phyloP scores from a whole-genome alignment of 2,888 invertebrate genomes.

The Ormyrus labotus region DNA sequence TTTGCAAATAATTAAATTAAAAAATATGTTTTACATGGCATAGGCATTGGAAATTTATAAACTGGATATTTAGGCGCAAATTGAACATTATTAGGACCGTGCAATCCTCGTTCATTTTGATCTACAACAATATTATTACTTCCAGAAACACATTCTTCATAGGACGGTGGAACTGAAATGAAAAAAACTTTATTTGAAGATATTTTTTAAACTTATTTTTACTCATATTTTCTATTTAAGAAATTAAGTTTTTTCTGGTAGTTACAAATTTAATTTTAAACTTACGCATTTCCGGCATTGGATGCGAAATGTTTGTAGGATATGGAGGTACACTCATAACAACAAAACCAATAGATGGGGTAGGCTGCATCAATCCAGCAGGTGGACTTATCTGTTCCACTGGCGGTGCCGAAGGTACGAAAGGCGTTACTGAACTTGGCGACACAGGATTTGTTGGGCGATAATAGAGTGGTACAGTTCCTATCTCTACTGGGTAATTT shows the following conservation, averaged over 20 bases:
- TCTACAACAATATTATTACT: constrained; percentile 30
- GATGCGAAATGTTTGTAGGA: constrained; percentile 15
- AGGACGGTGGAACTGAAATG: constrained; percentile 59
- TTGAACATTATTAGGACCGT: constrained; percentile 19
- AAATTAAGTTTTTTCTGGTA: background rate
- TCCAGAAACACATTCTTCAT: constrained; percentile 55
- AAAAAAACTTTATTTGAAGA: constrained; percentile 31
- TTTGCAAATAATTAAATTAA: background rate
- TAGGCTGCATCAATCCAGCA: background rate
- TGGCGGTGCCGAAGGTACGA: constrained; percentile 36
- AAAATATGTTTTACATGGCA: constrained; percentile 26
- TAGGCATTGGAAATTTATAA: constrained; percentile 43
- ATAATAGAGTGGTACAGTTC: constrained; percentile 83
- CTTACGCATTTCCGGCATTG: constrained; percentile 55
- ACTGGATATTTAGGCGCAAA: constrained; percentile 47
- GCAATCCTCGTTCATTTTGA: constrained; percentile 31
- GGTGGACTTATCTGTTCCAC: constrained; percentile 7
- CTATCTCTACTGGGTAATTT: constrained; percentile 82
- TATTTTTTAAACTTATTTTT: constrained; percentile 11
- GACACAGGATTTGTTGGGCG: background rate
- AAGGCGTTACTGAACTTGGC: background rate
- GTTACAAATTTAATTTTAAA: constrained; percentile 18
- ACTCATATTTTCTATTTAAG: background rate
- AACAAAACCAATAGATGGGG: constrained; percentile 61
- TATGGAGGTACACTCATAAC: constrained; percentile 51